phyloP scores from a whole-genome alignment of 2,797 vertebrate species.

The Clarias laeviceps region DNA sequence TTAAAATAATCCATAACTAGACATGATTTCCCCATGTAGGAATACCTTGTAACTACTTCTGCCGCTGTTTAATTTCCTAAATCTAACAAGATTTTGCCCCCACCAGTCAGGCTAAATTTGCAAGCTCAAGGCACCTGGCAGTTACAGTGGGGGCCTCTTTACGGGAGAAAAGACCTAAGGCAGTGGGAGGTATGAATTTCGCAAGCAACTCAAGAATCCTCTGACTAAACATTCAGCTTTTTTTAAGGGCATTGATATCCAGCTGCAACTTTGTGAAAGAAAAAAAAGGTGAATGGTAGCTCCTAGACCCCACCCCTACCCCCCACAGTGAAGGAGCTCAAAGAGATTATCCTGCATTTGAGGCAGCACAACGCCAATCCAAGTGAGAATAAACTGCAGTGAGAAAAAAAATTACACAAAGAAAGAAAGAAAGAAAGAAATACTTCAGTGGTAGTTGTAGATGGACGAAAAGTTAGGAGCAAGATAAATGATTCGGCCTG shows the following conservation, averaged over 20 bases:
- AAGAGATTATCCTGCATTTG: constrained; percentile 77
- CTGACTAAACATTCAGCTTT: constrained; percentile 77
- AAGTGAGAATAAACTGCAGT: constrained; percentile 52
- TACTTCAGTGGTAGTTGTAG: not conserved
- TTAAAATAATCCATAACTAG: not conserved
- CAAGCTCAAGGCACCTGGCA: constrained; percentile 69
- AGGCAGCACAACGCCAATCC: constrained; percentile 64
- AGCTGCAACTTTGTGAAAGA: constrained; percentile 72
- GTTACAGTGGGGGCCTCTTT: constrained; percentile 77
- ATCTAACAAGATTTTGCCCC: constrained; percentile 51
- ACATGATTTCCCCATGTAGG: not conserved
- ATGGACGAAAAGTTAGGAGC: not conserved
- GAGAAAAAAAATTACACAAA: constrained; percentile 48
- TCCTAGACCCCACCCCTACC: constrained; percentile 75
- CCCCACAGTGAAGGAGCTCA: constrained; percentile 69
- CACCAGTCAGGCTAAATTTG: constrained; percentile 70
- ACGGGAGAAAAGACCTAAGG: constrained; percentile 73
- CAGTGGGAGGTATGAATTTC: constrained; percentile 81
- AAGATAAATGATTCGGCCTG: not conserved
- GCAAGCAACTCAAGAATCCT: constrained; percentile 69
- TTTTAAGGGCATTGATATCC: constrained; percentile 77
- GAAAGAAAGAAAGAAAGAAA: constrained; percentile 15
- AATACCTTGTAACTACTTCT: constrained; percentile 30
- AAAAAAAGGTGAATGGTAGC: constrained; percentile 59
- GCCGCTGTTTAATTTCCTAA: constrained; percentile 58